phyloP scores from a whole-genome alignment of 2,797 vertebrate species.

The Notoglanidium macrostoma region DNA sequence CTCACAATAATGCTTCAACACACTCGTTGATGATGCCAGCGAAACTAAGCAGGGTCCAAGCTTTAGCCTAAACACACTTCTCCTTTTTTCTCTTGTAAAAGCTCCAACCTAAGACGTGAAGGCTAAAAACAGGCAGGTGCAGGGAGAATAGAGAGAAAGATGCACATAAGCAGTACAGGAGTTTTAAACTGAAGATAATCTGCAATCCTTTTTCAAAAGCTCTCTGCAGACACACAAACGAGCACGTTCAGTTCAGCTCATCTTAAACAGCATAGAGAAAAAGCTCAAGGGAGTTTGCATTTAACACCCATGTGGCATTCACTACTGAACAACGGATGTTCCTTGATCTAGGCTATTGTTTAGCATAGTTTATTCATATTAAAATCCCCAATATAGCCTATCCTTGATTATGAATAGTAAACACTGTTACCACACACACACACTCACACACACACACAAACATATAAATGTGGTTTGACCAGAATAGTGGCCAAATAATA shows the following conservation, averaged over 20 bases:
- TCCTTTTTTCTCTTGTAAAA: neutral
- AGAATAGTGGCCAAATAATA: neutral
- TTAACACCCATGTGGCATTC: neutral
- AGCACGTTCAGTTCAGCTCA: neutral
- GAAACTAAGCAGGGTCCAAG: conserved; percentile 7
- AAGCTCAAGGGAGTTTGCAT: neutral
- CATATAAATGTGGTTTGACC: too few species aligned
- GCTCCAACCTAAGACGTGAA: neutral
- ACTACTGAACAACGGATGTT: neutral
- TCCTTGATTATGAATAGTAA: neutral
- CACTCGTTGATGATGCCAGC: neutral
- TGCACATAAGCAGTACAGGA: neutral
- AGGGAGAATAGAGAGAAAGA: too few species aligned
- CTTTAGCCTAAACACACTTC: neutral
- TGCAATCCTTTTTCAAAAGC: conserved; percentile 8
- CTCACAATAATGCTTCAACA: conserved; percentile 13
- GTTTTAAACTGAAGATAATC: conserved; percentile 7
- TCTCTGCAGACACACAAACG: neutral
- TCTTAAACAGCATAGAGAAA: neutral
- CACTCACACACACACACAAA: neutral
- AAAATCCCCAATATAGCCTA: neutral
- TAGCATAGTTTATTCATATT: neutral
- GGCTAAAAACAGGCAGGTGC: neutral
- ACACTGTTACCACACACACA: neutral
- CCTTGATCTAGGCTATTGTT: neutral